Evolutionary conservation across 2,888 invertebrate species (phyloP).

Genomic region (Melangyna quadrimaculata): DNA sequence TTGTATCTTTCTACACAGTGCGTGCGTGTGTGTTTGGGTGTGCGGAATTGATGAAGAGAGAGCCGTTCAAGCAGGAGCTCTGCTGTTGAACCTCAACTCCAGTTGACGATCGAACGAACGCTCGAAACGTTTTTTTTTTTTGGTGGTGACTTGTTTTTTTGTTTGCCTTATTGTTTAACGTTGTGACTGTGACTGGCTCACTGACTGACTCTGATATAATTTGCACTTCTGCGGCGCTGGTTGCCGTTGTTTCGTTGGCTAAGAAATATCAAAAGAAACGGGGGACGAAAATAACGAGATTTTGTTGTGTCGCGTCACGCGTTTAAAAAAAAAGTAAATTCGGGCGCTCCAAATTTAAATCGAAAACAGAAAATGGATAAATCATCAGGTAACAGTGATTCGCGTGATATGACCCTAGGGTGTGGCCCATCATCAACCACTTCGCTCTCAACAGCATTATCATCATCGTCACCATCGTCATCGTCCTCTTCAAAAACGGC

Average conservation of each 20-base stretch:
- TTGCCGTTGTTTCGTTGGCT: slow-evolving; percentile 3
- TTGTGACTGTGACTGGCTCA: neutral
- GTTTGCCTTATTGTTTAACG: slow-evolving; percentile 17
- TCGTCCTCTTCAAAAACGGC: slow-evolving; percentile 45
- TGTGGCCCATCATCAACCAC: slow-evolving; percentile 66
- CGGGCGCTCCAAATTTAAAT: neutral
- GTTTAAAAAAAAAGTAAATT: neutral
- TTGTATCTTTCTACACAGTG: slow-evolving; percentile 25
- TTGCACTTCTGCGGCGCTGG: slow-evolving; percentile 36
- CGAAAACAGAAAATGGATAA: slow-evolving; percentile 64
- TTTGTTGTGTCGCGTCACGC: slow-evolving; percentile 47
- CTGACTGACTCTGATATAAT: slow-evolving; percentile 30
- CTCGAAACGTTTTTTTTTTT: slow-evolving; percentile 43
- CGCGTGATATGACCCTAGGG: slow-evolving; percentile 70
- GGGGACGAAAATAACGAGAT: neutral
- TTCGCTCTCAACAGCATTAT: slow-evolving; percentile 53
- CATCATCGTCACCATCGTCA: slow-evolving; percentile 24
- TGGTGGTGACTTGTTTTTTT: slow-evolving; percentile 56
- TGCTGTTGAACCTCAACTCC: slow-evolving; percentile 56
- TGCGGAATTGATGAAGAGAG: slow-evolving; percentile 54
- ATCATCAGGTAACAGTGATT: slow-evolving; percentile 70
- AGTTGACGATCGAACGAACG: slow-evolving; percentile 6
- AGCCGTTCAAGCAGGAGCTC: slow-evolving; percentile 54
- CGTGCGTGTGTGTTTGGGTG: slow-evolving; percentile 57
- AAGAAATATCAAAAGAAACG: neutral